Percentiles rank a stretch among this genome's conserved stretches.
Evolutionary conservation across 2,113 vertebrate species (phyloP).

Genomic region (Carollia perspicillata): DNA sequence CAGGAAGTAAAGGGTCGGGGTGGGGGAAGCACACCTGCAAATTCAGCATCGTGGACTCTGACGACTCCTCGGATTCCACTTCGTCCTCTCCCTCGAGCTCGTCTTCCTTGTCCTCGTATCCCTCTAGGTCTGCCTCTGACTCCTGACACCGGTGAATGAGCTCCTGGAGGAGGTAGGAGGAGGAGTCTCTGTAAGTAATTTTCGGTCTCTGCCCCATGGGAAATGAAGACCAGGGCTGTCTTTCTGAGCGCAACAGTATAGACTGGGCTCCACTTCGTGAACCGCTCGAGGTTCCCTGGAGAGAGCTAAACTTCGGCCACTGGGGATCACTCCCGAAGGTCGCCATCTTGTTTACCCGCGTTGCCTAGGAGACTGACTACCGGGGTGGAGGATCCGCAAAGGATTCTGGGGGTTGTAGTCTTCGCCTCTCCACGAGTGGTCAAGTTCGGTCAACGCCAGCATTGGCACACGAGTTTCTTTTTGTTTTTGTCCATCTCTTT

Average conservation of each 20-base stretch:
- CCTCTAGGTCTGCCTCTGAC: background rate
- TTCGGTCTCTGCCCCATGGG: background rate
- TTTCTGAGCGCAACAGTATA: background rate
- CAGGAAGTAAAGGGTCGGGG: fast-evolving
- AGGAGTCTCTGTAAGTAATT: background rate
- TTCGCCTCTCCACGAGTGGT: background rate
- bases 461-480: fast-evolving
- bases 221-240: background rate
- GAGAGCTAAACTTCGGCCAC: fast-evolving
- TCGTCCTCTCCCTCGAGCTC: background rate
- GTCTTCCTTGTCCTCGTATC: background rate
- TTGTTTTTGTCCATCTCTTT: background rate
- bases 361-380: slow-evolving; percentile 56
- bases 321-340: background rate
- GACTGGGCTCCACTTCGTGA: background rate
- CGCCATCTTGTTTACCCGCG: slow-evolving; percentile 71
- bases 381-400: fast-evolving
- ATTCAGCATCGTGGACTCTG: slow-evolving; percentile 46
- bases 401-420: background rate
- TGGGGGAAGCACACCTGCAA: slow-evolving; percentile 70
- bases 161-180: background rate
- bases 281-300: background rate
- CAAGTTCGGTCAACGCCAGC: fast-evolving
- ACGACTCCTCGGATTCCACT: slow-evolving; percentile 38
- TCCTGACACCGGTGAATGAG: background rate